Percentiles rank a stretch among this genome's conserved stretches.
Conservation (phyloP, 2,113 vertebrate genomes). For the Rhynchomys soricoides region DNA sequence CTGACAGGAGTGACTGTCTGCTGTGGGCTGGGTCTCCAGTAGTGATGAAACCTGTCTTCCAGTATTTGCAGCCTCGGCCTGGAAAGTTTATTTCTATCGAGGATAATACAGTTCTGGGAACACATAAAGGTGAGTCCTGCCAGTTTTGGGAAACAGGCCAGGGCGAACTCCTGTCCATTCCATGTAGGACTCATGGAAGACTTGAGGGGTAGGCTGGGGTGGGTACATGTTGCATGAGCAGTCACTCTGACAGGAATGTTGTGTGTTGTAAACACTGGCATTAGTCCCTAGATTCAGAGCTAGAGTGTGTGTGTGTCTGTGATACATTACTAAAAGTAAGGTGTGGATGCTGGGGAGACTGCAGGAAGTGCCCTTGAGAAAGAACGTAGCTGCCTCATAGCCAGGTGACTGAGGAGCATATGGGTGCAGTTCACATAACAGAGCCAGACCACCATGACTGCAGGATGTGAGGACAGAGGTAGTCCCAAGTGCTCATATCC, state of each 20-base stretch:
- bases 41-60: conserved; percentile 18
- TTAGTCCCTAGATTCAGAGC: background rate
- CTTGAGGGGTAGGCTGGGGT: background rate
- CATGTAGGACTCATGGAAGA: fast-evolving
- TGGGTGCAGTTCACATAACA: background rate
- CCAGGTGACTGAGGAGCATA: fast-evolving
- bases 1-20: fast-evolving
- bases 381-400: fast-evolving
- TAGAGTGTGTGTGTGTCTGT: fast-evolving
- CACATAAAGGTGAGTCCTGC: conserved; percentile 90
- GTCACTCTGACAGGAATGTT: background rate
- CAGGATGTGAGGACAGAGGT: fast-evolving
- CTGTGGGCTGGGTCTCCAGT: conserved; percentile 79
- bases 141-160: fast-evolving
- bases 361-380: background rate
- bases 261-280: background rate
- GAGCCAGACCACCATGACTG: background rate
- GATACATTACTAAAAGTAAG: background rate
- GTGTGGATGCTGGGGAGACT: fast-evolving
- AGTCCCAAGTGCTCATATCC: background rate
- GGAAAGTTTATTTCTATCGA: conserved; percentile 95
- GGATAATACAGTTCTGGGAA: conserved; percentile 91
- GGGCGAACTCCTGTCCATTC: background rate
- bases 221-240: fast-evolving
- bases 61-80: conserved; percentile 95